Percentiles rank a stretch among this genome's conserved stretches.
Evolutionary conservation across 2,113 vertebrate species (phyloP).

Genomic region (Rhineura floridana): DNA sequence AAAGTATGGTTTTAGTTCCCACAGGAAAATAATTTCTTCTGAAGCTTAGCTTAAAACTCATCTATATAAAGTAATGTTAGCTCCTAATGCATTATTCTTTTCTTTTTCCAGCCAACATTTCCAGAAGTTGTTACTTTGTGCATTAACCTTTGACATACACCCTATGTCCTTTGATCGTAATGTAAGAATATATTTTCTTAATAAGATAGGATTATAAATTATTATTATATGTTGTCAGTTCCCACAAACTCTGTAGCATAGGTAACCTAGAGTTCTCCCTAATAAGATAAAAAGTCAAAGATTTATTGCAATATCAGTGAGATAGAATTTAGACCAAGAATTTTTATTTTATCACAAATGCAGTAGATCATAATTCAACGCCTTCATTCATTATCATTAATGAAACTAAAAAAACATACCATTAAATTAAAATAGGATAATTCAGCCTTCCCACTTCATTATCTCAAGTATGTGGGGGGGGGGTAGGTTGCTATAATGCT

Average conservation of each 20-base stretch:
- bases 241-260: neutral
- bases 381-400: neutral
- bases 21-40: constrained; percentile 36
- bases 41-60: neutral
- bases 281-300: neutral
- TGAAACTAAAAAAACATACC: too few relatives aligned
- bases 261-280: neutral
- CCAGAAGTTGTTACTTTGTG: neutral
- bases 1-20: constrained; percentile 27
- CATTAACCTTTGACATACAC: constrained; percentile 3
- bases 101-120: constrained; percentile 22
- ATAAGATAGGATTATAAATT: neutral
- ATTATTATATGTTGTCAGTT: neutral
- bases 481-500: neutral
- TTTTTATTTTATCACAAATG: neutral
- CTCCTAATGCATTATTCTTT: constrained; percentile 14
- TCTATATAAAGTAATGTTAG: neutral
- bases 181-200: constrained; percentile 4
- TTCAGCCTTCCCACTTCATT: neutral
- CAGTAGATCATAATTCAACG: neutral
- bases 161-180: constrained; percentile 11
- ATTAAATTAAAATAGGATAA: neutral
- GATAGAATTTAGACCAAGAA: too few relatives aligned
- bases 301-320: constrained; percentile 15
- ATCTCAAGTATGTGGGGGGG: neutral